Base-by-base conservation (phyloP, 2,113 vertebrate species). In the Oryzias curvinotus region DNA sequence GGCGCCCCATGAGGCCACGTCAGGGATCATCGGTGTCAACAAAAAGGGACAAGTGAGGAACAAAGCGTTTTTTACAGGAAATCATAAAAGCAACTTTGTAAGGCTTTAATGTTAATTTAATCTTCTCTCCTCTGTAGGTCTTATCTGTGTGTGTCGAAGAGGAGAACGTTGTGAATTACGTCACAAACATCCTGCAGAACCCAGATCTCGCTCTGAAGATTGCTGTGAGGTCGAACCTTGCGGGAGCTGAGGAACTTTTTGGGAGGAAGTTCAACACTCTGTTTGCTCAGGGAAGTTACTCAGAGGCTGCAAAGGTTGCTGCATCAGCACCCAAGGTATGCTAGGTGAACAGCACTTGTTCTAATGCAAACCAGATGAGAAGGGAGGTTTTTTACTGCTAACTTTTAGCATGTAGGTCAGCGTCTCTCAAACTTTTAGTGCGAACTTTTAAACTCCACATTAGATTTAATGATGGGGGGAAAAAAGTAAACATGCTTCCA, bases 131-230 rank as follows among this genome's bases (percentile, higher is more conserved):
- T 50, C 14, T 64, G 16, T 51, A 97, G 95, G 95, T 97, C 44
- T 90, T 98, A 68, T 97, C 95, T 1, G 94, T 97, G 12, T 96
- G 95, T 80, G 94, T 98, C 12, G 95, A 98, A 70, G 96, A 98
- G 87, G 95, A 97, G 70, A 96, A 96, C 71, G 94, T 96, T n/a
- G 94, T 98, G 66, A 95, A 94, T 78, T 97, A 97, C 1, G 92
- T 92, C 75, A 94, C 93, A 0, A 95, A 85, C 1, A 93, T 96
- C 65, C 93, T 97, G 55, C 96, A 96, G 88, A 97, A 97, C 81
- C 93, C 96, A 5, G 95, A 97, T 70, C 83, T 98, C 19, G 95
- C 93, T 1, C 77, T 98, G 65, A 92, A 94, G 42, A 93, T 98
- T 92, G 96, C 96, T 10, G 86, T 95, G 51, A 91, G 94, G 65